Evolutionary conservation across 2,888 invertebrate genomes (phyloP), one percentile per base, ranked within the genome.

Genomic region (Globia sparganii): DNA sequence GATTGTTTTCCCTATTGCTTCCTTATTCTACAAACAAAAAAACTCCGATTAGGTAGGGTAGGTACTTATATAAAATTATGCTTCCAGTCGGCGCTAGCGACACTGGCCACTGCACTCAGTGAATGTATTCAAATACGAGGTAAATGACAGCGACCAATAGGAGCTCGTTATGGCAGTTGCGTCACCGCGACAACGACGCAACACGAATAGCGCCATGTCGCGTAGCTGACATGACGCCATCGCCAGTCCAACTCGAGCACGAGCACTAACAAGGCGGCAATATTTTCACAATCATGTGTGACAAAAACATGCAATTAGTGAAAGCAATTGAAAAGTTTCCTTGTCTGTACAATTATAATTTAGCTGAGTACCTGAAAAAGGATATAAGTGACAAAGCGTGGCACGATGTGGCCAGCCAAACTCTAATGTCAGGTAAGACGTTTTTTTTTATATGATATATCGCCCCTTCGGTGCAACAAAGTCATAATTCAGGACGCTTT

Each of bases 321-420:
- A 88, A 89, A 75, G 75, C 90, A 66, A 90, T 93, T 40, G 90
- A 91, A 83, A 90, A 88, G 75, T 90, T 85, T 76, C 91, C 90
- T 64, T 92, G 91, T 75, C 70, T 93, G 11, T 93, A 93, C 75
- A 92, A 93, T 77, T 87, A 84, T 64, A 88, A 86, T 78, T 80
- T 90, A 62, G 75, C 80, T 2, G 92, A 92, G 46, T 93, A 92
- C 77, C 86, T 89, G 74, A 91, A 89, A 79, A 93, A 90, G 81
- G 92, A 93, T 65, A 68, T 90, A 6, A 90, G 90, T 25, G 92
- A 93, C 56, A 87, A 82, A 75, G 92, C 92, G 18, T 93, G 92
- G 92, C 81, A 67, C 46, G 92, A 92, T 85, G 90, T 93, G 64
- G 88, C 92, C 6, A 83, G 78, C 53, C 89, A 87, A 81, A 88